Evolutionary conservation across 2,113 vertebrate species (phyloP).

Genomic region (Jaculus jaculus): DNA sequence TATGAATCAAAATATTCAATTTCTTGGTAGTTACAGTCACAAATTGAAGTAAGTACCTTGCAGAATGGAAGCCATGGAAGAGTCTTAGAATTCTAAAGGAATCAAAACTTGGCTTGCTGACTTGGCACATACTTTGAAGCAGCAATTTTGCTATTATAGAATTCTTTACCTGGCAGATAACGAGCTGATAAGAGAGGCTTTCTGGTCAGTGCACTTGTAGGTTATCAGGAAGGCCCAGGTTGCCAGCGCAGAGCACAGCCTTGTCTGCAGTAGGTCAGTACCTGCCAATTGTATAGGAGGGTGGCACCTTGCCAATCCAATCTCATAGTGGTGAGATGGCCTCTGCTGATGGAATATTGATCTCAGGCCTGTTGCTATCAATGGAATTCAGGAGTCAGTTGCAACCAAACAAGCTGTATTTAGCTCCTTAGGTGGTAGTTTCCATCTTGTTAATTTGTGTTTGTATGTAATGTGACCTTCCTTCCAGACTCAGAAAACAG

Average conservation of each 20-base stretch:
- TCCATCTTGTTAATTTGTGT: constrained; percentile 44
- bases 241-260: not conserved
- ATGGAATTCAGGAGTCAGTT: constrained; percentile 24
- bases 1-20: constrained; percentile 8
- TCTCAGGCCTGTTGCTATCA: constrained; percentile 7
- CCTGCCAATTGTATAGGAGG: not conserved
- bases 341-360: constrained; percentile 50
- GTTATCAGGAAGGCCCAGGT: not conserved
- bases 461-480: not conserved
- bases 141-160: not conserved
- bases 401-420: constrained; percentile 33
- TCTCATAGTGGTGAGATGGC: not conserved
- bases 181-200: not conserved
- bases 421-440: constrained; percentile 25
- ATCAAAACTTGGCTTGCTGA: not conserved
- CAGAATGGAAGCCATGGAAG: constrained; percentile 2
- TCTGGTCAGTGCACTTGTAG: not conserved
- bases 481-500: not conserved
- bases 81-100: not conserved
- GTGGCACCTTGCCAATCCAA: not conserved
- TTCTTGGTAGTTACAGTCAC: not conserved
- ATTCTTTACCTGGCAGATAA: not conserved
- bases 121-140: not conserved
- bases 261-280: not conserved
- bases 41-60: constrained; percentile 42